Evolutionary conservation across 2,888 invertebrate species (phyloP).

Genomic region (Tubulanus polymorphus): DNA sequence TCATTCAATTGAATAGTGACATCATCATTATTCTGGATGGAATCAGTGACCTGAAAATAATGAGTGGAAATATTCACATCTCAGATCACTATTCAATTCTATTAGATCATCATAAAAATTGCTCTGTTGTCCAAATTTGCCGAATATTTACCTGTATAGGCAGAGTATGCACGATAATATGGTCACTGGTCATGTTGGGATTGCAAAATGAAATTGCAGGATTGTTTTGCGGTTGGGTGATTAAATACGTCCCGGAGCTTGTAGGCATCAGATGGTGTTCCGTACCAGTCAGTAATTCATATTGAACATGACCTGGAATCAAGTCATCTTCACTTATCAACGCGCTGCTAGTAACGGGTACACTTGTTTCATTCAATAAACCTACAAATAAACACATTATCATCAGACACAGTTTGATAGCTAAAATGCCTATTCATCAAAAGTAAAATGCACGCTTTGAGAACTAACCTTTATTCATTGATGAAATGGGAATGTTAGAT

Average conservation of each 20-base stretch:
- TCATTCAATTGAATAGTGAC: slow-evolving; percentile 35
- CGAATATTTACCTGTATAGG: no score
- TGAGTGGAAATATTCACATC: slow-evolving; percentile 9
- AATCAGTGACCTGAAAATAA: not conserved
- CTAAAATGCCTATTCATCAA: no score
- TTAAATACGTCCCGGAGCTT: slow-evolving; percentile 31
- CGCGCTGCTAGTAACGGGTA: not conserved
- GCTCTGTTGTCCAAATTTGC: no score
- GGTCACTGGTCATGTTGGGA: slow-evolving; percentile 32
- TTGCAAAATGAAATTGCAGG: slow-evolving; percentile 29
- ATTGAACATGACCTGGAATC: slow-evolving; percentile 8
- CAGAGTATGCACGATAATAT: slow-evolving; percentile 46
- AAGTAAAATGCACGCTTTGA: no score
- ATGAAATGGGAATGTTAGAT: no score
- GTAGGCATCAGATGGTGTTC: slow-evolving; percentile 34
- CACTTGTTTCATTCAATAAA: no score
- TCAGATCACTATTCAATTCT: no score
- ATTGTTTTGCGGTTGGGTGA: slow-evolving; percentile 32
- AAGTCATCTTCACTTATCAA: not conserved
- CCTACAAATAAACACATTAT: no score
- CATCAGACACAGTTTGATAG: no score
- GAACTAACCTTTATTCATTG: no score
- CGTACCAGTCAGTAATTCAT: slow-evolving; percentile 33
- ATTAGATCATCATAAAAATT: no score
- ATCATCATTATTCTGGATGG: slow-evolving; percentile 23